phyloP scores from a whole-genome alignment of 2,113 vertebrate species.

The Tichodroma muraria region DNA sequence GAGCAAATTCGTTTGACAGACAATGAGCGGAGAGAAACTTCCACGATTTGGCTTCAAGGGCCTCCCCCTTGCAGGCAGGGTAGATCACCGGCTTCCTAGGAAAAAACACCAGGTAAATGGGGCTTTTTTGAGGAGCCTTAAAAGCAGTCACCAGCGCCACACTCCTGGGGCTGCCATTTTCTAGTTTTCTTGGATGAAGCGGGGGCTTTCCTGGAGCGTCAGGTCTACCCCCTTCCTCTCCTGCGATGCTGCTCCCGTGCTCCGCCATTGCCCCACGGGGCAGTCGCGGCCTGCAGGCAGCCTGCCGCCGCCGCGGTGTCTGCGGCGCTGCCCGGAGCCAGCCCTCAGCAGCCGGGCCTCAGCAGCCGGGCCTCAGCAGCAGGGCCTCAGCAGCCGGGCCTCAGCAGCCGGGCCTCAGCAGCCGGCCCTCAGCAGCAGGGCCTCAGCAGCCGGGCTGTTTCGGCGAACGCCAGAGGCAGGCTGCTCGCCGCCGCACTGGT shows the following conservation, averaged over 20 bases:
- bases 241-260: no score
- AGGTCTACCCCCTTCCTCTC: not conserved
- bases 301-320: rapidly evolving
- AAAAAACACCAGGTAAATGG: not conserved
- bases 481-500: not conserved
- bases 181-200: not conserved
- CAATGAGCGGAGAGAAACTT: not conserved
- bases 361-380: not conserved
- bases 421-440: no score
- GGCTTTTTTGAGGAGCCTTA: not conserved
- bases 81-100: not conserved
- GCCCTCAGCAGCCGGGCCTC: not conserved
- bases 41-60: not conserved
- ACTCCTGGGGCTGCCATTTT: not conserved
- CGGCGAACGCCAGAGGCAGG: rapidly evolving
- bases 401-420: not conserved
- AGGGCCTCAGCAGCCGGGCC: no score
- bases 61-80: not conserved
- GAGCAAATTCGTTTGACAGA: rapidly evolving
- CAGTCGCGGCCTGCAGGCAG: rapidly evolving
- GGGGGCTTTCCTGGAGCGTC: rapidly evolving
- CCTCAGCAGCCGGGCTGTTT: no score
- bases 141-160: not conserved
- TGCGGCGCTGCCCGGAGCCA: not conserved
- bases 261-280: no score